A percentile compares a stretch with the other conserved stretches of the same genome.
Evolutionary conservation across 2,113 vertebrate species (phyloP).

Genomic region (Benitochromis conjunctus): DNA sequence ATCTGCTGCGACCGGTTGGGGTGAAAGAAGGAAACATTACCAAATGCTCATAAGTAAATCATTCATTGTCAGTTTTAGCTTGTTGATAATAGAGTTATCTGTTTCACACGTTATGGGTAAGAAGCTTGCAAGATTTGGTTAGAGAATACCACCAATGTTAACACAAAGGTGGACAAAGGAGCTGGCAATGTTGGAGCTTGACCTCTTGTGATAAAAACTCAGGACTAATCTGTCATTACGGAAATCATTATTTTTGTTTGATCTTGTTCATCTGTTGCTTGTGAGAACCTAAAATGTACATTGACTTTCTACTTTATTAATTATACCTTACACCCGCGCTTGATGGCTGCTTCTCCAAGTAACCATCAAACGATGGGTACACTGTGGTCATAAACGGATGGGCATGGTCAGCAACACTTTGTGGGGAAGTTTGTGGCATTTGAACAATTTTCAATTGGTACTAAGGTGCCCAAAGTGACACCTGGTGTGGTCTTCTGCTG

Average conservation of each 20-base stretch:
- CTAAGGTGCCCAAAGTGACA: fast-evolving
- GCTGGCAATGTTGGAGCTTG: not conserved
- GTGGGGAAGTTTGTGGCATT: not conserved
- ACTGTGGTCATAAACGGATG: not conserved
- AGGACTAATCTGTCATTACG: not conserved
- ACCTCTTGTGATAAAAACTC: not conserved
- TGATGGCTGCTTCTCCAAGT: fast-evolving
- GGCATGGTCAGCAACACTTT: not conserved
- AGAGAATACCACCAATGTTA: not conserved
- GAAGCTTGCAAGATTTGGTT: not conserved
- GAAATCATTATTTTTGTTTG: not conserved
- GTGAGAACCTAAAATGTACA: not conserved
- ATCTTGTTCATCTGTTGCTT: not conserved
- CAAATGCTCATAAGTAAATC: not conserved
- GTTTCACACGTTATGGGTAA: not conserved
- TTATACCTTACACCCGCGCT: not conserved
- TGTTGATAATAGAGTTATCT: not conserved
- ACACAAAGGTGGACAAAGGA: not conserved
- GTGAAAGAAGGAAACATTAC: too few relatives aligned
- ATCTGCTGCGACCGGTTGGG: too few relatives aligned
- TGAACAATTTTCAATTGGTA: not conserved
- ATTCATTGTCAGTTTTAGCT: not conserved
- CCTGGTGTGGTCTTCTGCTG: not conserved
- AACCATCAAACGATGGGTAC: fast-evolving
- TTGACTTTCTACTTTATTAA: fast-evolving